Evolutionary conservation across 1,140 invertebrate species (phyloP).

Genomic region (Linepithema humile): DNA sequence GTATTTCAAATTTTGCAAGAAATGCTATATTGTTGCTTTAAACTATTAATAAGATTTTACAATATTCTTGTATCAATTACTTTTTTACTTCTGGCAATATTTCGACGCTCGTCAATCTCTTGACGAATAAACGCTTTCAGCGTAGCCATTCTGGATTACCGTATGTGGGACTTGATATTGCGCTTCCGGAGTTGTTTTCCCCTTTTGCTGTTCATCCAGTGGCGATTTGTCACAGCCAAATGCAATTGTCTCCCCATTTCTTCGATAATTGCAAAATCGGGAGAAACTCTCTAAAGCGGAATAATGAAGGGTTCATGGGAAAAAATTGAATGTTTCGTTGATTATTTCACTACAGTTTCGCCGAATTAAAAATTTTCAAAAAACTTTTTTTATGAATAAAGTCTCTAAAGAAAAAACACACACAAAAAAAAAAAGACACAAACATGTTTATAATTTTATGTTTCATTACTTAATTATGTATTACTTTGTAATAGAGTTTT

Average conservation of each 20-base stretch:
- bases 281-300: conserved; percentile 43
- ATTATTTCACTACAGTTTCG: conserved; percentile 9
- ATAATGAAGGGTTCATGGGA: not conserved
- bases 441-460: not conserved
- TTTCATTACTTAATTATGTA: no score
- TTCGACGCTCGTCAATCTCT: conserved; percentile 47
- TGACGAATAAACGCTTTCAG: conserved; percentile 57
- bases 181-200: conserved; percentile 62
- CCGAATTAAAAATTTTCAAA: conserved; percentile 14
- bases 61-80: not conserved
- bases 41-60: no score
- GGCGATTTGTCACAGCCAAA: conserved; percentile 70
- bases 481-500: no score
- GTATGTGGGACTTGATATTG: conserved; percentile 66
- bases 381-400: not conserved
- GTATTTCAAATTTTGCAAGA: not conserved
- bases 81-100: conserved; percentile 32
- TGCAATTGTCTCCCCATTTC: conserved; percentile 71
- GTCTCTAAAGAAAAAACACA: not conserved
- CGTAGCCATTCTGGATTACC: conserved; percentile 57
- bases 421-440: no score
- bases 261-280: conserved; percentile 74
- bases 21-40: not conserved
- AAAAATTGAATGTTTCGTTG: conserved; percentile 24
- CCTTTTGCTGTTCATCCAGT: conserved; percentile 38